Conservation (phyloP, 2,113 vertebrate species). For the Trichechus manatus region DNA sequence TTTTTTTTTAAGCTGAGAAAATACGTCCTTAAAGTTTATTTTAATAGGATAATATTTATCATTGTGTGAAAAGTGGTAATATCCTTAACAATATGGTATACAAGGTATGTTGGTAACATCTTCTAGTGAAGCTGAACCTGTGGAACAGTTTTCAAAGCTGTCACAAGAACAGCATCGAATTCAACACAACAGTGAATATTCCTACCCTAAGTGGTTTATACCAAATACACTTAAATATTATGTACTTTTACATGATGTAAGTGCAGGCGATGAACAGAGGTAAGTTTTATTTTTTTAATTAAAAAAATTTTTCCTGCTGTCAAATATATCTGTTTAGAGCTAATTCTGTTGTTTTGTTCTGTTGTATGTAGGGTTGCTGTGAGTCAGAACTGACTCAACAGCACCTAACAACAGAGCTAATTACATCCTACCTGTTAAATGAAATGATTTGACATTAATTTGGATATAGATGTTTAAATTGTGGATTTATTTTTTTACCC, state of each 20-base stretch:
- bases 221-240: slow-evolving; percentile 99
- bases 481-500: slow-evolving; percentile 40
- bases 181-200: slow-evolving; percentile 97
- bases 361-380: no score
- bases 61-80: slow-evolving; percentile 40
- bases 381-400: no score
- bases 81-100: slow-evolving; percentile 84
- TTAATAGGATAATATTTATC: neutral
- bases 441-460: slow-evolving; percentile 40
- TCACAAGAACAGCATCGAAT: slow-evolving; percentile 98
- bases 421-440: neutral
- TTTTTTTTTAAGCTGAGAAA: slow-evolving; percentile 53
- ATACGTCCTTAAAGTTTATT: neutral
- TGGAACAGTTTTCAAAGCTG: slow-evolving; percentile 97
- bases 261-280: slow-evolving; percentile 95
- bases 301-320: neutral
- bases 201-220: slow-evolving; percentile 97
- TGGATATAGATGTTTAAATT: neutral
- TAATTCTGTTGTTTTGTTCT: neutral
- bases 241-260: slow-evolving; percentile 96
- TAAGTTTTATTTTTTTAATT: slow-evolving; percentile 81
- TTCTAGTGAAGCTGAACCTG: slow-evolving; percentile 93
- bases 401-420: neutral
- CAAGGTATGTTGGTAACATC: slow-evolving; percentile 98
- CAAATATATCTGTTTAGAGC: neutral